These are phyloP conservation scores for Nannospalax galili DNA, from an alignment of 2,113 vertebrate species.

Conservation along the genomic window DNA sequence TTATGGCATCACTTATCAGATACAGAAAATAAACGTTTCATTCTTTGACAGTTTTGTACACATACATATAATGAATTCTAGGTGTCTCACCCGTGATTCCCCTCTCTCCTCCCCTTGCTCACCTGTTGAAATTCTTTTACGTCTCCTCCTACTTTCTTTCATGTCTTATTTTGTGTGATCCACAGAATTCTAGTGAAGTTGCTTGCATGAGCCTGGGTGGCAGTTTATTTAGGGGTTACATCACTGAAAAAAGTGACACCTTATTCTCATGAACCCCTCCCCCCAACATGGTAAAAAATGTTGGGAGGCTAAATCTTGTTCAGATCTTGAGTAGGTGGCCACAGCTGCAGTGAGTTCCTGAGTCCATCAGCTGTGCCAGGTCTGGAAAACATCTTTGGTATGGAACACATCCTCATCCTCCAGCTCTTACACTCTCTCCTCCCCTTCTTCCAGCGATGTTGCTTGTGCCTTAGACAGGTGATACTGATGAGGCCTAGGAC, in stretches of 20 bases:
- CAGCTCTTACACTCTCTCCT: not conserved
- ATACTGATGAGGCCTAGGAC: not conserved
- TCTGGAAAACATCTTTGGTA: no score
- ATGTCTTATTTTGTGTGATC: not conserved
- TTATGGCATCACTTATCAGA: slow-evolving; percentile 15
- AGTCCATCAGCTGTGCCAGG: no score
- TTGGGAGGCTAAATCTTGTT: not conserved
- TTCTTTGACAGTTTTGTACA: no score
- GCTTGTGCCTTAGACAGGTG: not conserved
- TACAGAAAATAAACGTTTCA: not conserved
- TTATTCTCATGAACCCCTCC: not conserved
- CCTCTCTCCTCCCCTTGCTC: not conserved
- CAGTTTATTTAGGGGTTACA: not conserved
- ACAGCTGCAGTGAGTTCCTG: no score
- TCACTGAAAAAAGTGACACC: not conserved
- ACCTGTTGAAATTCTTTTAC: not conserved
- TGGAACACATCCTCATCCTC: not conserved
- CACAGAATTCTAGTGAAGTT: not conserved
- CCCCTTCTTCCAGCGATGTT: not conserved
- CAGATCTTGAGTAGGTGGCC: not conserved
- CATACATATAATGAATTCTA: not conserved
- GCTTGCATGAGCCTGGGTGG: not conserved
- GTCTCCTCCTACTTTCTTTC: not conserved
- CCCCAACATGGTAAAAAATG: not conserved
- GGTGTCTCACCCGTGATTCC: not conserved